Base-by-base conservation (phyloP, 1,140 invertebrate genomes). In the Latrodectus geometricus region DNA sequence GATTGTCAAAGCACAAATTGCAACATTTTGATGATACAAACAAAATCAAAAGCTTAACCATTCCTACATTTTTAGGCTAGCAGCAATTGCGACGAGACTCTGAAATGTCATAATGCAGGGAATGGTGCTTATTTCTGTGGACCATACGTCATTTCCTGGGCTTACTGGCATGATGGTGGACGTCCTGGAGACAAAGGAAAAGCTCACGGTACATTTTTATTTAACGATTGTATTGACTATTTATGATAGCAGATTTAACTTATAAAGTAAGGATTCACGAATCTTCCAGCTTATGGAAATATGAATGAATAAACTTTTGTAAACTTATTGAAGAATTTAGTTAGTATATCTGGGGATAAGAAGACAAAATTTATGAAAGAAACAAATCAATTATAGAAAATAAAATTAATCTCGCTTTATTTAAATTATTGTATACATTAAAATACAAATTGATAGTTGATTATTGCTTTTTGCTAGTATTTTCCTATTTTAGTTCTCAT, bases 101-200 rank as follows among this genome's bases (percentile, higher is more conserved):
- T 83, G 3, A 81, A 82, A 17, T 89, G 89, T 20, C 89, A 89
- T 54, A 89, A 88, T 72, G 77, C 83, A 0, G 88, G 88, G 0
- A 17, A 14, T 14, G 56, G 54, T 9, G 50, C 75, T 0, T 89
- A 89, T 65, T 89, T 87, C 76, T 97, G 96, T 88, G 96, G 96
- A 0, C 93, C 96, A 11, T 97, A 96, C 92, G 93, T 94, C 70
- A 96, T 97, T 87, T 97, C 96, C 0, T 96, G 95, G 95, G 93
- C 93, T 0, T 97, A 97, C 89, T 89, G 88, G 88, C 91, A 94
- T 0, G 96, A 98, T 90, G 93, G 93, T 88, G 96, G 96, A 35
- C 97, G 96, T 91, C 95, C 95, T 5, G 95, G 89, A n/a, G 78
- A 88, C 75, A 68, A 81, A n/a, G 79, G 69, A 75, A 80, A 87